A percentile compares a stretch with the other conserved stretches of the same genome.
Conservation (phyloP, 1,140 invertebrate genomes). For the Wasmannia auropunctata region DNA sequence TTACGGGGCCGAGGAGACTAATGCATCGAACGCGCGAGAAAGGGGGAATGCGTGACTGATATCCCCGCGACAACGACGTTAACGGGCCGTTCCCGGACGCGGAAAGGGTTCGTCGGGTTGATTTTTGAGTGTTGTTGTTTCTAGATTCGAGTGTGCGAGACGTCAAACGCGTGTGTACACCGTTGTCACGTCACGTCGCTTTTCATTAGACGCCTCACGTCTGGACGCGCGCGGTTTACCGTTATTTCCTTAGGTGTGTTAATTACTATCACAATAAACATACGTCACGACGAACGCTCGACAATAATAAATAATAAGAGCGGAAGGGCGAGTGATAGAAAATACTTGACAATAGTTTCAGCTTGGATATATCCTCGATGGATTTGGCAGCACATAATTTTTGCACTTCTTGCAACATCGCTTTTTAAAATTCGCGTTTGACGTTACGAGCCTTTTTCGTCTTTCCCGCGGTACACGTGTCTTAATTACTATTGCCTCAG, state of each 20-base stretch:
- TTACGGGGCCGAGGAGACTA: slow-evolving; percentile 30
- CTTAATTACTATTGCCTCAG: slow-evolving; percentile 25
- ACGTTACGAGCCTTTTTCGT: not conserved
- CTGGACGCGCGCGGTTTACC: not conserved
- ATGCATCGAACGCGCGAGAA: slow-evolving; percentile 18
- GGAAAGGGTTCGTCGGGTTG: not conserved
- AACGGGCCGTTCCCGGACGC: not conserved
- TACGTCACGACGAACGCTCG: not conserved
- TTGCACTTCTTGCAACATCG: not conserved
- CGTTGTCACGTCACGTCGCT: not conserved
- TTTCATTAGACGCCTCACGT: slow-evolving; percentile 4
- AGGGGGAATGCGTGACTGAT: slow-evolving; percentile 35
- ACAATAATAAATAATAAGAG: not conserved
- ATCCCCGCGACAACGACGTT: slow-evolving; percentile 36
- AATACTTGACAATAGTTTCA: not conserved
- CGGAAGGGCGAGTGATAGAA: not conserved
- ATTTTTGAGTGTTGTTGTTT: slow-evolving; percentile 33
- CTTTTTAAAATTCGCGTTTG: not conserved
- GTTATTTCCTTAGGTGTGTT: not conserved
- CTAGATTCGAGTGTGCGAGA: slow-evolving; percentile 23
- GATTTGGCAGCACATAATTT: not conserved
- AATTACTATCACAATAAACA: slow-evolving; percentile 23
- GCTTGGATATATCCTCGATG: not conserved
- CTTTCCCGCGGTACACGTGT: not conserved
- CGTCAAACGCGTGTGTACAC: not conserved